phyloP scores from a whole-genome alignment of 2,797 vertebrate genomes.

The Strix occidentalis region DNA sequence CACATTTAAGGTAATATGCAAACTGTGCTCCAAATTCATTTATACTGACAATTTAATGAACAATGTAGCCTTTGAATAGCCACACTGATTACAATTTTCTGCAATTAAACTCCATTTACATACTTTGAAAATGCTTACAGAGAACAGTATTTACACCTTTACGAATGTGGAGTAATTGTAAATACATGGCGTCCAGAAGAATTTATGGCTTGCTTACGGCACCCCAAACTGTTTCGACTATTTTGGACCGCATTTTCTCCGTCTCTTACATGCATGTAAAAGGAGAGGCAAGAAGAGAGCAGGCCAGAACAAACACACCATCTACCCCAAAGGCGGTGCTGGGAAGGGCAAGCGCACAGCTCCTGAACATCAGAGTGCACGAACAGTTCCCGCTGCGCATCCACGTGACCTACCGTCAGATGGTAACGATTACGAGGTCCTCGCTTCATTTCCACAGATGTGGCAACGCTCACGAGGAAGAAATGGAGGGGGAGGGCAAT shows the following conservation, averaged over 20 bases:
- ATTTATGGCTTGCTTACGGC: not conserved
- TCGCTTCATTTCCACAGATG: not conserved
- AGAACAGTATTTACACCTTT: not conserved
- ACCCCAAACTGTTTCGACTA: not conserved
- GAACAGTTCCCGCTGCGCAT: not conserved
- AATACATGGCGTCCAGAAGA: accelerated
- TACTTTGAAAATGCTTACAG: not conserved
- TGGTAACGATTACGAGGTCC: not conserved
- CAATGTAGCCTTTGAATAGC: not conserved
- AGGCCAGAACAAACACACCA: not conserved
- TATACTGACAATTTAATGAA: not conserved
- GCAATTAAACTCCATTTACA: not conserved
- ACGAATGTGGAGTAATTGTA: accelerated
- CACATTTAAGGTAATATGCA: not conserved
- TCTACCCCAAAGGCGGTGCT: accelerated
- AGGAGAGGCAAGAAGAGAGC: not conserved
- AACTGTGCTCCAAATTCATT: not conserved
- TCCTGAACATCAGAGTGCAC: not conserved
- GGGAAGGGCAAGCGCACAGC: accelerated
- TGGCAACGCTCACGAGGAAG: accelerated
- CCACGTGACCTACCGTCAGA: not conserved
- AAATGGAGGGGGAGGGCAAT: not conserved
- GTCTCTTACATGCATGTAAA: not conserved
- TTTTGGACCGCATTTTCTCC: not conserved
- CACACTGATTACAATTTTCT: not conserved